Percentiles rank a stretch among this genome's conserved stretches.
Conservation (phyloP, 2,113 vertebrate species). For the Phaetusa simplex region DNA sequence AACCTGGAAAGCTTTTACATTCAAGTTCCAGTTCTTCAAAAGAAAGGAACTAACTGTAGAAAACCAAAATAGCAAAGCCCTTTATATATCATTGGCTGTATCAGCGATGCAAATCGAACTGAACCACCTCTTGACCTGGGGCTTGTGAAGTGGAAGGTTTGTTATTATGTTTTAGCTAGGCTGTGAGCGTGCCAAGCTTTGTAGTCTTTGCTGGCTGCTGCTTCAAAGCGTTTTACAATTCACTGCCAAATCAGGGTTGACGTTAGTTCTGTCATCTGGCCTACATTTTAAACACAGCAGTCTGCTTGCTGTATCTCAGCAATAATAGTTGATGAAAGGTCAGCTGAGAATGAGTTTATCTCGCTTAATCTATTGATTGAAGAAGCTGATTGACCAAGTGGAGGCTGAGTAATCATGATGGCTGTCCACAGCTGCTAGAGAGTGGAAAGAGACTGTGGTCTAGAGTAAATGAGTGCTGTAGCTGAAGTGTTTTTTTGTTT, state of each 20-base stretch:
- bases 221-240: constrained; percentile 1
- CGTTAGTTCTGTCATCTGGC: not conserved
- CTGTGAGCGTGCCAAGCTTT: not conserved
- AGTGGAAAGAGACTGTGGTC: not conserved
- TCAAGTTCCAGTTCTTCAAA: not conserved
- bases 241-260: not conserved
- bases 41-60: not conserved
- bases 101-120: not conserved
- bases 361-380: not conserved
- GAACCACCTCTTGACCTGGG: not conserved
- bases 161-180: not conserved
- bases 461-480: not conserved
- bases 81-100: not conserved
- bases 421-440: not conserved
- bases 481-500: not conserved
- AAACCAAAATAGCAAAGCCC: not conserved
- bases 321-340: not conserved
- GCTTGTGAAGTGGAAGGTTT: not conserved
- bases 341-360: not conserved
- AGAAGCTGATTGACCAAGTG: not conserved
- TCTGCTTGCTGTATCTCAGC: not conserved
- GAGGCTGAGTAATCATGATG: not conserved
- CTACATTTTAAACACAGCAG: not conserved
- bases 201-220: not conserved
- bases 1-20: not conserved